Evolutionary conservation across 2,888 invertebrate species (phyloP).

Genomic region (Zaprionus obscuricornis): DNA sequence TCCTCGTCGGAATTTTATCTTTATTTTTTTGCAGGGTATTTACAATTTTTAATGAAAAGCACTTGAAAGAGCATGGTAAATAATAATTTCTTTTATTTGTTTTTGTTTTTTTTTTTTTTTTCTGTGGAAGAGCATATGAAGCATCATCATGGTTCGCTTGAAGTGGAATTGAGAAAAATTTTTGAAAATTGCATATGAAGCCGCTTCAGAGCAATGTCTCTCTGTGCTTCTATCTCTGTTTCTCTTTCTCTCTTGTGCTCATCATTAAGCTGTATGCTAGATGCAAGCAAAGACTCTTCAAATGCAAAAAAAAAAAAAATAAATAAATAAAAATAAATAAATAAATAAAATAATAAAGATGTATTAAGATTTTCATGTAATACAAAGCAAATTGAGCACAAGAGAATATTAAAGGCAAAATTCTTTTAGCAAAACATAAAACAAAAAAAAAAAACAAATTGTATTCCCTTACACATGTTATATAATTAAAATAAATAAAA

Average conservation of each 20-base stretch:
- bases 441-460: no score
- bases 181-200: constrained; percentile 24
- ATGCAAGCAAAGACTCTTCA: no score
- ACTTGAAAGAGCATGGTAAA: constrained; percentile 41
- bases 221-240: background rate
- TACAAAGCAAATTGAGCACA: no score
- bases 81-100: constrained; percentile 4
- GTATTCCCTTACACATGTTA: no score
- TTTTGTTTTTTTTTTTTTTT: background rate
- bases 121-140: constrained; percentile 5
- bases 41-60: constrained; percentile 42
- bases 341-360: background rate
- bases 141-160: constrained; percentile 27
- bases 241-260: background rate
- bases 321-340: background rate
- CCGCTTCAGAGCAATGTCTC: constrained; percentile 13
- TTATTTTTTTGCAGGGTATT: background rate
- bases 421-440: no score
- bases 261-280: background rate
- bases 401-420: no score
- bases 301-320: background rate
- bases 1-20: constrained; percentile 2
- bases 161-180: constrained; percentile 16
- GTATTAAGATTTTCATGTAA: background rate
- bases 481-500: no score